phyloP scores from a whole-genome alignment of 2,113 vertebrate genomes.

The Phaetusa simplex region DNA sequence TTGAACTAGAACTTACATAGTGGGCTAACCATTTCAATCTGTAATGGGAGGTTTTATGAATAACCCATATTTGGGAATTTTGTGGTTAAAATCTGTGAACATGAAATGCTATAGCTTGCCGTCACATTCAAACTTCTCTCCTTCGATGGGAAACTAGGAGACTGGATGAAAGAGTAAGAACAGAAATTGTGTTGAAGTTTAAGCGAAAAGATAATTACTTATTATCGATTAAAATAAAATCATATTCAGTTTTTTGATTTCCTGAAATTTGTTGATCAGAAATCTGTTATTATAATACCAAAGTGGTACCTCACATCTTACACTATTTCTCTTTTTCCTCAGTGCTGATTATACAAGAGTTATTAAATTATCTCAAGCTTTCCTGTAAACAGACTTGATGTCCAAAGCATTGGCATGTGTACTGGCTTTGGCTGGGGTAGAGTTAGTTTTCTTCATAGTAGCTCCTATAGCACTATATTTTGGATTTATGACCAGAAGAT shows the following conservation, averaged over 20 bases:
- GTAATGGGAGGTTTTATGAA: background rate
- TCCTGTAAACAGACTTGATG: background rate
- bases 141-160: background rate
- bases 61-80: background rate
- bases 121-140: background rate
- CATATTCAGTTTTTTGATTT: background rate
- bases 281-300: background rate
- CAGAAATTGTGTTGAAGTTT: background rate
- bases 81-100: background rate
- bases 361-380: background rate
- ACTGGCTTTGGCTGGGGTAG: background rate
- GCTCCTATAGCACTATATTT: accelerated
- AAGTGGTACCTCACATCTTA: background rate
- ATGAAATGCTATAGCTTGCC: background rate
- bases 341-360: background rate
- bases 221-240: background rate
- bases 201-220: background rate
- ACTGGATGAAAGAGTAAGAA: background rate
- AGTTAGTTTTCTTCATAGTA: background rate
- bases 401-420: background rate
- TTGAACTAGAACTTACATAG: background rate
- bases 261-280: background rate
- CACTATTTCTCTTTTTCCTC: background rate
- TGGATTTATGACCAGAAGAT: background rate
- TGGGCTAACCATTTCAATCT: background rate